Evolutionary conservation across 2,888 invertebrate species (phyloP).

Genomic region (Thera britannica): DNA sequence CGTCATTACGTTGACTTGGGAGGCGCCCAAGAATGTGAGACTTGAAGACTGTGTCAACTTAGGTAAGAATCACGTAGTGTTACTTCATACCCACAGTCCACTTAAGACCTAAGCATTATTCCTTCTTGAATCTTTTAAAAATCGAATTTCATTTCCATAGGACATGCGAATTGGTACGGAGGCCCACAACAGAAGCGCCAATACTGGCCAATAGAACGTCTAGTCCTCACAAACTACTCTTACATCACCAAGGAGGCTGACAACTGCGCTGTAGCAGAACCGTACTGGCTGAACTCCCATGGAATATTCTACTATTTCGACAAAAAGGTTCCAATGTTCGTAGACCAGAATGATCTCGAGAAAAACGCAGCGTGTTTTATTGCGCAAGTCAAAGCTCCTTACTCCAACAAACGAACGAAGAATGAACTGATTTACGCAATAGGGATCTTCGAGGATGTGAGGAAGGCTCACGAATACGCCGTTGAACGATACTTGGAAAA

Average conservation of each 20-base stretch:
- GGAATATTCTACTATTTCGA: slow-evolving; percentile 87
- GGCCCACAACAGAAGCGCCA: slow-evolving; percentile 85
- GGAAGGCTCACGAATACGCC: slow-evolving; percentile 85
- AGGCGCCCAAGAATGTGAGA: slow-evolving; percentile 57
- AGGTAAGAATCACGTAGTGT: slow-evolving; percentile 51
- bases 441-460: slow-evolving; percentile 85
- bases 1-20: slow-evolving; percentile 67
- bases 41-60: slow-evolving; percentile 72
- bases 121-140: background rate
- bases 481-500: slow-evolving; percentile 84
- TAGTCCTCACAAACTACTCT: slow-evolving; percentile 78
- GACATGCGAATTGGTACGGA: slow-evolving; percentile 86
- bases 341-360: slow-evolving; percentile 85
- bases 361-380: slow-evolving; percentile 81
- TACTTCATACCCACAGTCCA: too few relatives aligned
- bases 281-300: slow-evolving; percentile 88
- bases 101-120: too few relatives aligned
- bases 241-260: slow-evolving; percentile 85
- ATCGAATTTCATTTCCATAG: slow-evolving; percentile 43
- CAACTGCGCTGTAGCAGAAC: slow-evolving; percentile 85
- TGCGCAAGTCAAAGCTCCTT: slow-evolving; percentile 76
- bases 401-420: slow-evolving; percentile 67
- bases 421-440: slow-evolving; percentile 84
- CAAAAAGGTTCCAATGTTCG: slow-evolving; percentile 86
- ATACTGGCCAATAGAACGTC: slow-evolving; percentile 86